Percentiles rank a stretch among this genome's conserved stretches.
These are phyloP conservation scores for Erpornis zantholeuca DNA, from an alignment of 2,113 vertebrate genomes.

Conservation along the genomic window DNA sequence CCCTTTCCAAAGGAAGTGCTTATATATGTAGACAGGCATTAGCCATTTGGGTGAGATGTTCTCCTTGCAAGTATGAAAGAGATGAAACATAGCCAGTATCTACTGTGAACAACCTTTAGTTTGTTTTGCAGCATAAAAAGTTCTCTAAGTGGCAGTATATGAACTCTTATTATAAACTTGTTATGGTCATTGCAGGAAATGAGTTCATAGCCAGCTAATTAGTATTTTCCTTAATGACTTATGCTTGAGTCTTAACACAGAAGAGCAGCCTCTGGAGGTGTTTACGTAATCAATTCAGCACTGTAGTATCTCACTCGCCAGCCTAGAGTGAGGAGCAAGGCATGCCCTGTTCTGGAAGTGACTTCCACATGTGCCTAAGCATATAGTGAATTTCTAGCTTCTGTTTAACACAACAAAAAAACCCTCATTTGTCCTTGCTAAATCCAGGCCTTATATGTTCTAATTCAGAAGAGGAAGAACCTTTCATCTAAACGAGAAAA, in stretches of 20 bases:
- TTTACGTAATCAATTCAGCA: not conserved
- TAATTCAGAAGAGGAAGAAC: not conserved
- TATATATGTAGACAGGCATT: not conserved
- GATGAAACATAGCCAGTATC: not conserved
- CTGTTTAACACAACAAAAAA: not conserved
- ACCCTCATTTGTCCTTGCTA: not conserved
- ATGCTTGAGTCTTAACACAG: not conserved
- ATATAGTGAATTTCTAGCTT: not conserved
- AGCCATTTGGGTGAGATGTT: not conserved
- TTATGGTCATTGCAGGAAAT: conserved; percentile 12
- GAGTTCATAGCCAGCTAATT: conserved; percentile 13
- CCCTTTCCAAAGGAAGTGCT: not conserved
- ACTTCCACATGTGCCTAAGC: not conserved
- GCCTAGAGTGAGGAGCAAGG: not conserved
- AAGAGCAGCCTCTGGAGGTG: not conserved
- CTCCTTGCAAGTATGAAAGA: not conserved
- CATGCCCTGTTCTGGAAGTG: not conserved
- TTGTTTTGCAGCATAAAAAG: not conserved
- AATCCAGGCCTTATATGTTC: not conserved
- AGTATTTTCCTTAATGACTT: conserved; percentile 14
- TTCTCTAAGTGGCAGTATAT: not conserved
- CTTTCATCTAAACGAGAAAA: not conserved
- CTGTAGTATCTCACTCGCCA: not conserved
- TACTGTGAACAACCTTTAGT: not conserved
- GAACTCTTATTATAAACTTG: not conserved